Evolutionary conservation across 2,888 invertebrate species (phyloP).

Genomic region (Ferrisia virgata): DNA sequence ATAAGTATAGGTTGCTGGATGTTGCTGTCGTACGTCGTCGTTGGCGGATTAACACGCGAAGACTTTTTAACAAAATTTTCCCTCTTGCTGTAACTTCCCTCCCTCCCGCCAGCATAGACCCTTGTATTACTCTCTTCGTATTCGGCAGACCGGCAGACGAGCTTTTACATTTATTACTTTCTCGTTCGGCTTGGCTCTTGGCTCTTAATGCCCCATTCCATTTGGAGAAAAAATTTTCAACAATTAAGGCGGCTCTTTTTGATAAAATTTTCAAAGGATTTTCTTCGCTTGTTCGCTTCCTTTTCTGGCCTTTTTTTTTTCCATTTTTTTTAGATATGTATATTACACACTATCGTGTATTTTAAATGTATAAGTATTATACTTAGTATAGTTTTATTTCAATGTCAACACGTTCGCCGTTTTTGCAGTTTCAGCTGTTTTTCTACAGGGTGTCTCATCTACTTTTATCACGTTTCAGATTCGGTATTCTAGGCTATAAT

Average conservation of each 20-base stretch:
- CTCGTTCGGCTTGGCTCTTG: no score
- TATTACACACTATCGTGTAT: no score
- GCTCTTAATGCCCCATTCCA: neutral
- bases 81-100: neutral
- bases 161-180: conserved; percentile 28
- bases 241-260: conserved; percentile 9
- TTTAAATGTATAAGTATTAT: no score
- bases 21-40: no score
- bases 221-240: neutral
- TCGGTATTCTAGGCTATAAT: no score
- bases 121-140: no score
- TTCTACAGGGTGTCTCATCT: no score
- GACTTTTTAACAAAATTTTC: neutral
- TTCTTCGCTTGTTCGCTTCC: neutral
- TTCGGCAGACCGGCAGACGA: neutral
- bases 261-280: neutral
- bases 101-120: neutral
- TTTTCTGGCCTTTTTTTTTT: no score
- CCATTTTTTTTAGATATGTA: no score
- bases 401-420: neutral
- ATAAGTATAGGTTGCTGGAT: no score
- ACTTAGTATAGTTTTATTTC: neutral
- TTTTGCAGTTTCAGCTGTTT: neutral
- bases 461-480: no score
- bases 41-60: neutral